Evolutionary conservation across 2,888 invertebrate species (phyloP), one percentile per base, ranked within the genome.

Genomic region (Brachyopa scutellaris): DNA sequence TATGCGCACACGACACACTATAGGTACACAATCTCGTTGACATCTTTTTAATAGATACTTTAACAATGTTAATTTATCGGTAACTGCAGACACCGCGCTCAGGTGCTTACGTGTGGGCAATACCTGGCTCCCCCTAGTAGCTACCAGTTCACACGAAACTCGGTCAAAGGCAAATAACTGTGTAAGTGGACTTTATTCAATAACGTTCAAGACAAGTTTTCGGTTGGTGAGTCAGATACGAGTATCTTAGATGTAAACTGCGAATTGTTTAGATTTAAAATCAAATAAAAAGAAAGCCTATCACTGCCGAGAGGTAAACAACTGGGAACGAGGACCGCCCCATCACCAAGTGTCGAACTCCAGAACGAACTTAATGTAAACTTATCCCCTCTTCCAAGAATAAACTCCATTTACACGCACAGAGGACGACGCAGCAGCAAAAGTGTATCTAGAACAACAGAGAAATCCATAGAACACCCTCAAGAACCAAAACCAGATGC

Each of bases 101-200:
- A n/a, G n/a, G n/a, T n/a, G n/a, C n/a, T n/a, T n/a, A 36, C 23
- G 53, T 42, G 51, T 13, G 40, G 47, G 47, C 38, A 13, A 1
- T 5, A 13, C 21, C 9, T 33, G 19, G 1, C 4, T 31, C n/a
- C 15, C 15, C 9, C 6, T 9, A 13, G 15, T 42, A 67, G 15
- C 23, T 40, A 19, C 36, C 40, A 73, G 72, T 73, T 73, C 72
- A 64, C 55, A 45, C 26, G 19, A 74, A 80, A 74, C 67, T 79
- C 74, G 79, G 74, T 80, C 79, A 74, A 61, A 61, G 59, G 51
- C 61, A 61, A 66, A 57, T 47, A 26, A 17, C 38, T 33, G 19
- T 26, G 11, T 47, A 59, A 70, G 69, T 55, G 21, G 36, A 42
- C 51, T 72, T 49, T 26, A 47, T 21, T 57, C 55, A 55, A 77